Evolutionary conservation across 2,113 vertebrate genomes (phyloP).

Genomic region (Cololabis saira): DNA sequence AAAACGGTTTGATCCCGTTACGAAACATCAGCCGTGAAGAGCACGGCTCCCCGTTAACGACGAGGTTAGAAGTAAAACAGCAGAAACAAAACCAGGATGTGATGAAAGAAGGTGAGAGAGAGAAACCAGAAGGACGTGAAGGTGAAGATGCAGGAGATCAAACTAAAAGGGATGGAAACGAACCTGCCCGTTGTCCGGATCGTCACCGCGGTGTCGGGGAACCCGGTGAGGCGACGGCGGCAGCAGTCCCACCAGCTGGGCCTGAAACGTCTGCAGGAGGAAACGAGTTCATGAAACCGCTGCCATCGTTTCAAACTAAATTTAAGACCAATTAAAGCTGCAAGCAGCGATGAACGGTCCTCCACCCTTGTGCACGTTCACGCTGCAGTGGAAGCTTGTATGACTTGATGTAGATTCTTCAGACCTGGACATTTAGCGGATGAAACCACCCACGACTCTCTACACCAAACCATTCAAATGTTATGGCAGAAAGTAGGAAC

Average conservation of each 20-base stretch:
- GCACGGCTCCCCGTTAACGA: not conserved
- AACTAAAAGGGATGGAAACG: too few species aligned
- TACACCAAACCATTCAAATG: too few species aligned
- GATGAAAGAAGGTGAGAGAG: not conserved
- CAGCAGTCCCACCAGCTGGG: slow-evolving; percentile 74
- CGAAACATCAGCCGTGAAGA: not conserved
- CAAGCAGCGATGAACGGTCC: too few species aligned
- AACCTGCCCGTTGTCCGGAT: slow-evolving; percentile 89
- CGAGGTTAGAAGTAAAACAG: not conserved
- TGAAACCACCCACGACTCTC: too few species aligned
- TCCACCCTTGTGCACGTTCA: too few species aligned
- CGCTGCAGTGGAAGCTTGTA: too few species aligned
- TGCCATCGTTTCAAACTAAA: too few species aligned
- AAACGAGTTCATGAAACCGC: not conserved
- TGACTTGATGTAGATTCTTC: too few species aligned
- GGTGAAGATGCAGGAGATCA: not conserved
- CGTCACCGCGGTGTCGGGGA: slow-evolving; percentile 83
- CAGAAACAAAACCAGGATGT: not conserved
- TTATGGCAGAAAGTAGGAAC: too few species aligned
- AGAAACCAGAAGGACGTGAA: slow-evolving; percentile 4
- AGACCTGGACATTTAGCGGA: too few species aligned
- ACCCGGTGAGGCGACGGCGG: slow-evolving; percentile 87
- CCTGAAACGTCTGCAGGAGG: slow-evolving; percentile 64
- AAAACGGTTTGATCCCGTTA: slow-evolving; percentile 13
- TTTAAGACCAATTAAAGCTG: too few species aligned